Evolutionary conservation across 2,113 vertebrate genomes (phyloP).

Genomic region (Tetrao urogallus): DNA sequence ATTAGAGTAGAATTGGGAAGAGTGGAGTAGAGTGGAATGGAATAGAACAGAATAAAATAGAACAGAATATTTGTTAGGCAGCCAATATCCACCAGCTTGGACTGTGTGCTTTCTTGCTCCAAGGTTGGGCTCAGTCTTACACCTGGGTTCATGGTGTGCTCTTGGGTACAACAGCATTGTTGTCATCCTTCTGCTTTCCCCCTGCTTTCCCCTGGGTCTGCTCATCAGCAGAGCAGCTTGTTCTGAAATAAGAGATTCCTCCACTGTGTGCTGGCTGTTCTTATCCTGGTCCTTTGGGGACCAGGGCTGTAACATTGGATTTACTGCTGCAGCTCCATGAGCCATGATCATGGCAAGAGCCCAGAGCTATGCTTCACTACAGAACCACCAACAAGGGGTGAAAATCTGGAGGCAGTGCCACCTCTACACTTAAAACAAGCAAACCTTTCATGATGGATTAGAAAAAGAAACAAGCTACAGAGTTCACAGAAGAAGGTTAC

Average conservation of each 20-base stretch:
- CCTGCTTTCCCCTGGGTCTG: not conserved
- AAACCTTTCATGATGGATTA: not conserved
- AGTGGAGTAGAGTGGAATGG: no score
- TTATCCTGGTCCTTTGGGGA: not conserved
- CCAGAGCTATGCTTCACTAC: not conserved
- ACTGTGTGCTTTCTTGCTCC: fast-evolving
- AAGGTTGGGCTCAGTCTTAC: fast-evolving
- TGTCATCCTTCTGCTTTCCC: not conserved
- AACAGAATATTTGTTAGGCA: not conserved
- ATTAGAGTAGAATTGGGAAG: no score
- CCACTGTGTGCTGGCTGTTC: fast-evolving
- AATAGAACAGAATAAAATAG: no score
- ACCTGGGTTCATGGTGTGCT: not conserved
- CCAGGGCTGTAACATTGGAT: not conserved
- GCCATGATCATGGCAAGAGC: fast-evolving
- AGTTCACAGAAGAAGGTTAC: not conserved
- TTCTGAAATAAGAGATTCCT: not conserved
- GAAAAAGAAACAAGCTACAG: not conserved
- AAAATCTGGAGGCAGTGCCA: not conserved
- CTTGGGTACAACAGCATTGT: not conserved
- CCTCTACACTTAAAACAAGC: not conserved
- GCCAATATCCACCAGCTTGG: not conserved
- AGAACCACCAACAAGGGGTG: not conserved
- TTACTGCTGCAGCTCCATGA: not conserved
- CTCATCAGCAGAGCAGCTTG: not conserved